Evolutionary conservation across 2,113 vertebrate species (phyloP), one percentile per base, ranked within the genome.

Genomic region (Pogonocichla stellata): DNA sequence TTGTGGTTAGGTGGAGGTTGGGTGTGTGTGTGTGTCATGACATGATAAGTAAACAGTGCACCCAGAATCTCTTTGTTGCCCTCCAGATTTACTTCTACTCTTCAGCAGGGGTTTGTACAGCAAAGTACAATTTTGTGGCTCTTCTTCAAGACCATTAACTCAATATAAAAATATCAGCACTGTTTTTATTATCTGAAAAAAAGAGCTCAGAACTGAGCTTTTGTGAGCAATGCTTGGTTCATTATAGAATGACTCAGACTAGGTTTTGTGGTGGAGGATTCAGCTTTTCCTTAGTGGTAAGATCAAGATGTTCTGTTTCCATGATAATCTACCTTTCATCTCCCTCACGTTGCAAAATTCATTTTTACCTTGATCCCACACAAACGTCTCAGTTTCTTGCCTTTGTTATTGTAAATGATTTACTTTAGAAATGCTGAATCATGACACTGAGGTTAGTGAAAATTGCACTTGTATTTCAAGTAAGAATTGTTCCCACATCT

Each of bases 231-330:
- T 47, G 75, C 79, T 96, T 29, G 53, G 81, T 96, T 96, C 93
- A 95, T 96, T 97, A 97, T 96, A 94, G 94, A 96, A 60, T 97
- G 97, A 97, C 90, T 97, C 97, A 97, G 88, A 89, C 42, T 85
- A 83, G 94, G 91, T 73, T 95, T 97, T 96, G 95, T 92, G 94
- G 96, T 93, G 80, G 53, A 94, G 75, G 83, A 84, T 93, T 95
- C 80, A 93, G 92, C 77, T 92, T 91, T 94, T 86, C 95, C 72
- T 90, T 69, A 75, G 83, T 6, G 42, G 88, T 92, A 91, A 75
- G 89, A 95, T 96, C 93, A 93, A 96, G 94, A 89, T 96, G 96
- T 95, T 93, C 94, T 86, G 50, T 94, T 96, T 95, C 85, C 92
- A 93, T 17, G 72, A 94, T 96, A 90, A 93, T 96, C 95, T 96